Base-by-base conservation (phyloP, 2,888 invertebrate genomes). In the Xanthostigma xanthostigma region DNA sequence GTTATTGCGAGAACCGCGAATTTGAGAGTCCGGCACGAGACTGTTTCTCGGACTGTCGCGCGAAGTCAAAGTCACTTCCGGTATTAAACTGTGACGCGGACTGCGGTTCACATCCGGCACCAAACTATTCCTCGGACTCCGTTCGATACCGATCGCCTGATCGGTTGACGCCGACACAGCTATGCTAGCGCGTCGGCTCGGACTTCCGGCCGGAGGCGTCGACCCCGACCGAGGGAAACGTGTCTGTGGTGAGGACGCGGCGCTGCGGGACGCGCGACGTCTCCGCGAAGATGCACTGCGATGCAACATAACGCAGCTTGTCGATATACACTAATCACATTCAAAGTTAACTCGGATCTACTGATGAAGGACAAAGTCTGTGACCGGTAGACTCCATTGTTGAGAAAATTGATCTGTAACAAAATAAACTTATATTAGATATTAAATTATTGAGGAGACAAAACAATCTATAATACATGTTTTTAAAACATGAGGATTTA, bases 281-380 rank as follows among this genome's bases (percentile, higher is more conserved):
- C 82, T 73, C 47, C 81, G 71, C 49, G 78, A 75, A 37, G 83
- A 83, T 35, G 81, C 76, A 57, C 77, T 78, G 59, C 82, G 72
- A 57, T 79, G 77, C 56, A 83, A 64, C 82, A 83, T 83, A 57
- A 42, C 50, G 36, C 12, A 27, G 6, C 6, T 27, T 27, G 27
- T 27, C 6, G 6, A 27, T 3, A 27, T 6, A 6, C 27, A 27
- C 27, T 27, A 27, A 5, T 5, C 27, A 27, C 27, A 5, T 27
- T 27, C 27, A 27, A 27, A 27, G 27, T 27, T 27, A 27, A 27
- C 27, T 27, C 27, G 27, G 27, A 27, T 27, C 27, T 27, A 27
- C 27, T 27, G 27, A 27, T 27, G 27, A 27, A 27, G 27, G 27
- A 27, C 27, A 27, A 6, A 6, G 27, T 1, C 6, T 6, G 27